Base-by-base conservation (phyloP, 2,113 vertebrate genomes). In the Perognathus longimembris region DNA sequence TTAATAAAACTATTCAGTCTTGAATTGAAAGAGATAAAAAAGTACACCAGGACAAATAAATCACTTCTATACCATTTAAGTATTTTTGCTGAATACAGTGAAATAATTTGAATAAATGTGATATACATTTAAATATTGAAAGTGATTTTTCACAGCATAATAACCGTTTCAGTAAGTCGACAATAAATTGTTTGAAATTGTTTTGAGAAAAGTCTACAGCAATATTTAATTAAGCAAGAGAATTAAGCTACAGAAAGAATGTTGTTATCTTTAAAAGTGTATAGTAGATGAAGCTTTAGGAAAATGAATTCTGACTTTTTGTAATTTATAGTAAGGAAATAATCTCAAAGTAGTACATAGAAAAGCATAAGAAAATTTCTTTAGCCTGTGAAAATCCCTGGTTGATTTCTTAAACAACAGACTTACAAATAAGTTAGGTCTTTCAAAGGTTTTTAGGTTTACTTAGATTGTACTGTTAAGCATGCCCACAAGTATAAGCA, bases 131-230 rank as follows among this genome's bases (percentile, higher is more conserved):
- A 88, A 97, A 97, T 97, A 97, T 94, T 95, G 92, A 70, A 96
- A 93, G 91, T 95, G 95, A 96, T 96, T 98, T 98, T 98, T 98
- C 96, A 96, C 86, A 96, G 96, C 91, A 97, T 97, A 98, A 97
- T 98, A 97, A 94, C 59, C 96, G 91, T 97, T 96, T 97, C 97
- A 98, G 95, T 95, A 95, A 94, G 95, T 96, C 98, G 96, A 92
- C 96, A 97, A 96, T 97, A 98, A 97, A 97, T 98, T 98, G 97
- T 97, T 96, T 97, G 94, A 96, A 95, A 97, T 95, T 97, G 85
- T 97, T 97, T 97, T 96, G 87, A 95, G 91, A 45, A 45, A 45
- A 12, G 45, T 45, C 78, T 97, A 95, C 96, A 97, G 96, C 94
- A 97, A 93, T 96, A 97, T 97, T 97, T 97, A 97, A 98, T 97